These are phyloP conservation scores for Nylanderia fulva DNA, from an alignment of 1,140 invertebrate genomes.

Conservation along the genomic window DNA sequence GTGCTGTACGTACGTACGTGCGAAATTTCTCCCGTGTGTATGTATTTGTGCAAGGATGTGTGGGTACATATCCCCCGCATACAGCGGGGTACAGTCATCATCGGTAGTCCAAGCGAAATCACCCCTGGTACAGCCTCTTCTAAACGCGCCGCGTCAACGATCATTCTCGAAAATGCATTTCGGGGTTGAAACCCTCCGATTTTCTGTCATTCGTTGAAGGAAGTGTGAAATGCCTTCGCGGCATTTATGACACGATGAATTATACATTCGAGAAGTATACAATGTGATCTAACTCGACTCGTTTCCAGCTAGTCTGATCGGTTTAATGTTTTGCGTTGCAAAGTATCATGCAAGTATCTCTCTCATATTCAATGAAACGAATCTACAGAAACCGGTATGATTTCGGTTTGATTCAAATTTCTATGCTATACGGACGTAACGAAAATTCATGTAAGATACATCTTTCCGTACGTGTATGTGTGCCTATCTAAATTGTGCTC, in stretches of 20 bases:
- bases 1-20: conserved; percentile 72
- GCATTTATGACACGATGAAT: conserved; percentile 26
- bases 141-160: conserved; percentile 51
- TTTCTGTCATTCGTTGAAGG: conserved; percentile 15
- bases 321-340: conserved; percentile 5
- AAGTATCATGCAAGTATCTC: conserved; percentile 16
- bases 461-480: not conserved
- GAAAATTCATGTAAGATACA: not conserved
- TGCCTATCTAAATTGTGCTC: not conserved
- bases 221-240: not conserved
- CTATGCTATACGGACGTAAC: not conserved
- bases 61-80: conserved; percentile 70
- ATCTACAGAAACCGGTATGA: not conserved
- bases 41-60: conserved; percentile 53
- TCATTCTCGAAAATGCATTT: conserved; percentile 6
- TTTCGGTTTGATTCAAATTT: not conserved
- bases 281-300: conserved; percentile 21
- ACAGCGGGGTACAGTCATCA: conserved; percentile 83
- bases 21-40: conserved; percentile 74
- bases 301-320: not conserved
- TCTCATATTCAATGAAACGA: not conserved
- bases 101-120: conserved; percentile 82
- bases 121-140: conserved; percentile 79
- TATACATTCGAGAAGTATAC: conserved; percentile 17
- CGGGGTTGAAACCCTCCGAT: not conserved